Evolutionary conservation across 2,113 vertebrate genomes (phyloP).

Genomic region (Bufo bufo): DNA sequence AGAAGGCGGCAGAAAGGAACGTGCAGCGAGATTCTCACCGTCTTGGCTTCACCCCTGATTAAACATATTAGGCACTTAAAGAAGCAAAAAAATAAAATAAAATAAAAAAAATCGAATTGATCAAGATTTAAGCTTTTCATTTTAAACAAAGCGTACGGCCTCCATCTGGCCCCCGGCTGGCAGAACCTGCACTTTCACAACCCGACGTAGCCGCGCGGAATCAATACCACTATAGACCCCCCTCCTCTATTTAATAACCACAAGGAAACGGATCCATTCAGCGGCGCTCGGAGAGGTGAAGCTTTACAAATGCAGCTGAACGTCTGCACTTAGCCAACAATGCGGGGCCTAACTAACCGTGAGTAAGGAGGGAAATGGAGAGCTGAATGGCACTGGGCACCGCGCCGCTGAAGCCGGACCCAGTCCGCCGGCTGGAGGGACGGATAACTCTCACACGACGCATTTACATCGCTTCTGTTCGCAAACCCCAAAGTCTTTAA

Average conservation of each 20-base stretch:
- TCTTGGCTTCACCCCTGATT: not conserved
- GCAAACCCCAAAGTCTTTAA: constrained; percentile 26
- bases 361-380: constrained; percentile 8
- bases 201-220: constrained; percentile 72
- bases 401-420: constrained; percentile 31
- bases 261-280: constrained; percentile 76
- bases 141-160: constrained; percentile 59
- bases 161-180: constrained; percentile 64
- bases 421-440: constrained; percentile 32
- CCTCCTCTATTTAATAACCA: constrained; percentile 78
- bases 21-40: not conserved
- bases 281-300: constrained; percentile 67
- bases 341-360: constrained; percentile 49
- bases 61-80: not conserved
- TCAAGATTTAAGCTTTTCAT: constrained; percentile 47
- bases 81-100: not conserved
- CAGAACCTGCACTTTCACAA: constrained; percentile 76
- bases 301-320: constrained; percentile 36
- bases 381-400: constrained; percentile 16
- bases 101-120: constrained; percentile 2
- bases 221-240: constrained; percentile 82
- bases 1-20: not conserved
- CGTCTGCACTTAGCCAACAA: constrained; percentile 18
- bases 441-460: constrained; percentile 41
- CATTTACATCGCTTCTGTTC: constrained; percentile 38